Conservation (phyloP, 2,113 vertebrate species). For the Laticauda laticaudata region DNA sequence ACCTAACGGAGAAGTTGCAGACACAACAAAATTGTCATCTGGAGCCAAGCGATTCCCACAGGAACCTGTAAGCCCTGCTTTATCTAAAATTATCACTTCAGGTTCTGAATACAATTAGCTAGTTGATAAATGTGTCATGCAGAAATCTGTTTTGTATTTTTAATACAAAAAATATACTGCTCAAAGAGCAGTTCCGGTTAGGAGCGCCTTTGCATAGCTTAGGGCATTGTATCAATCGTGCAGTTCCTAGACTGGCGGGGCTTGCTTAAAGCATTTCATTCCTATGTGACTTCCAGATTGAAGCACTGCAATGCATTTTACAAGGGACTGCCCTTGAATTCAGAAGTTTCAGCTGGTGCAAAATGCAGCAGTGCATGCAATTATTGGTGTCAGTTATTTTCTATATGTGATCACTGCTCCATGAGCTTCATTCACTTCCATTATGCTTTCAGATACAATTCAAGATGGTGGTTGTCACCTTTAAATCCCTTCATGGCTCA, state of each 20-base stretch:
- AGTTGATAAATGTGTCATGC: neutral
- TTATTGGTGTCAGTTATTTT: neutral
- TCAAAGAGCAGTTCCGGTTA: neutral
- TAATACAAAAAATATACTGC: neutral
- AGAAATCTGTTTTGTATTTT: neutral
- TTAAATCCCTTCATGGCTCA: neutral
- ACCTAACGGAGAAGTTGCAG: constrained; percentile 91
- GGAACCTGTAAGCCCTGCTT: constrained; percentile 63
- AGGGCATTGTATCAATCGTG: neutral
- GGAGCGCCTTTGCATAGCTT: neutral
- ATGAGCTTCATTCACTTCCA: neutral
- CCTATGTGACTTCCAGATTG: neutral
- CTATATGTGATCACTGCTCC: neutral
- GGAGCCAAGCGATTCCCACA: constrained; percentile 74
- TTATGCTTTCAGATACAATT: neutral
- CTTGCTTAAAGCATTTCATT: neutral
- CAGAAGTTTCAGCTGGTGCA: neutral
- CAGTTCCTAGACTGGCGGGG: neutral
- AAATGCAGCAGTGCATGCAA: neutral
- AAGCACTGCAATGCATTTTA: neutral
- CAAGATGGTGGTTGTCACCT: neutral
- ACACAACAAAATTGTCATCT: constrained; percentile 80
- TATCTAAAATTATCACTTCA: constrained; percentile 55
- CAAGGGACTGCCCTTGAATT: neutral
- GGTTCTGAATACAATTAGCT: constrained; percentile 36